Conservation (phyloP, 2,888 invertebrate species). For the Troides oblongomaculatus region DNA sequence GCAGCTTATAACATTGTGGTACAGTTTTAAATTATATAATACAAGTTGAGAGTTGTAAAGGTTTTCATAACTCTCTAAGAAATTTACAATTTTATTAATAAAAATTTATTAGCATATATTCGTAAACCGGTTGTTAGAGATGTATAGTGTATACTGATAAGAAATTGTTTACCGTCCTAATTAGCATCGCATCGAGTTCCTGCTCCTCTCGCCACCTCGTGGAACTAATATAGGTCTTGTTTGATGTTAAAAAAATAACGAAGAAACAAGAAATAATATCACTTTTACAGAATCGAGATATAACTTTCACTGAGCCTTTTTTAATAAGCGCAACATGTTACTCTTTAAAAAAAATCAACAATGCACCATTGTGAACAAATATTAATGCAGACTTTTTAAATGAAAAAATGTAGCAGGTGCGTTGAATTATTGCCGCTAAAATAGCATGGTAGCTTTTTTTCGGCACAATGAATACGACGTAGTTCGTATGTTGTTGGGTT, state of each 20-base stretch:
- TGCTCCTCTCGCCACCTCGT: too few species aligned
- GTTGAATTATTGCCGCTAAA: conserved; percentile 1
- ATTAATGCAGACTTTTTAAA: background rate
- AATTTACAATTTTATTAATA: too few species aligned
- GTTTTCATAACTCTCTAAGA: too few species aligned
- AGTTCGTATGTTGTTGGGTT: too few species aligned
- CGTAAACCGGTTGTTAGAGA: too few species aligned
- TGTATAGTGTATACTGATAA: too few species aligned
- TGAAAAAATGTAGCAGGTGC: conserved; percentile 3
- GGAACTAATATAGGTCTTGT: background rate
- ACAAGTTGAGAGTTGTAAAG: too few species aligned
- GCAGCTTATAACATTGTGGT: too few species aligned
- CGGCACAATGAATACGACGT: background rate
- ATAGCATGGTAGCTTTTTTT: background rate
- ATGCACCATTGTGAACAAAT: conserved; percentile 3
- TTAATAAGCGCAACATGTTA: conserved; percentile 1
- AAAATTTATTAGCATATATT: too few species aligned
- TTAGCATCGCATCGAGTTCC: too few species aligned
- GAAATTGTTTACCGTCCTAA: too few species aligned
- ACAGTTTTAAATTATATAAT: too few species aligned
- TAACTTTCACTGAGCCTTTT: background rate
- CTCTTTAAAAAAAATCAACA: background rate
- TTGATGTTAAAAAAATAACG: background rate
- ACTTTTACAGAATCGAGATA: background rate
- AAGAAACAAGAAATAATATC: background rate